Percentiles rank a stretch among this genome's conserved stretches.
These are phyloP conservation scores for Coleophora flavipennella DNA, from an alignment of 2,888 invertebrate genomes.

Conservation along the genomic window DNA sequence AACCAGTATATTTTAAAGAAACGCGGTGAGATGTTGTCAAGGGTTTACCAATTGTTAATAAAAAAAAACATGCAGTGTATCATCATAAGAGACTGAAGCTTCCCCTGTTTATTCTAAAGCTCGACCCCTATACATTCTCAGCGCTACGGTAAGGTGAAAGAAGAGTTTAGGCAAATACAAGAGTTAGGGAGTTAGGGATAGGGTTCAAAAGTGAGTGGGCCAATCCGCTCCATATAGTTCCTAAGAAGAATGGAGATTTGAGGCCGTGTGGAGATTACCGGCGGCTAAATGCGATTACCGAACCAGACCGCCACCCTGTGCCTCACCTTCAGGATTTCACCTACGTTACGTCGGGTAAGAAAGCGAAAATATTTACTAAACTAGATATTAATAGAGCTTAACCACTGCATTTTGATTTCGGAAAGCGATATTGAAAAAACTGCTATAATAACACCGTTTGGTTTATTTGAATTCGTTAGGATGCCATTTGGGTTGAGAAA, in stretches of 20 bases:
- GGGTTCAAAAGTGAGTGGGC: slow-evolving; percentile 31
- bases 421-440: slow-evolving; percentile 33
- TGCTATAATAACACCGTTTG: slow-evolving; percentile 30
- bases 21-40: no score
- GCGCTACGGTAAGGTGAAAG: slow-evolving; percentile 2
- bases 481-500: slow-evolving; percentile 32
- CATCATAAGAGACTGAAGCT: slow-evolving; percentile 7
- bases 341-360: slow-evolving; percentile 12
- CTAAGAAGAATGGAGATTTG: slow-evolving; percentile 19
- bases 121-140: slow-evolving; percentile 7
- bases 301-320: slow-evolving; percentile 29
- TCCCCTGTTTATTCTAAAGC: slow-evolving; percentile 5
- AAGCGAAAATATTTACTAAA: slow-evolving; percentile 19
- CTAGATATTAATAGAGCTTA: slow-evolving; percentile 32
- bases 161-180: slow-evolving; percentile 18
- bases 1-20: slow-evolving; percentile 2
- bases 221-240: slow-evolving; percentile 25
- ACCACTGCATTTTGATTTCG: slow-evolving; percentile 30
- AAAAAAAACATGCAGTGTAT: background rate
- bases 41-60: no score
- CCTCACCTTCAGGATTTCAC: slow-evolving; percentile 27
- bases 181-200: slow-evolving; percentile 27
- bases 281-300: slow-evolving; percentile 24
- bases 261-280: slow-evolving; percentile 39
- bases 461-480: slow-evolving; percentile 23